A percentile compares a stretch with the other conserved stretches of the same genome.
Conservation (phyloP, 2,888 invertebrate genomes). For the Calliphora vomitoria region DNA sequence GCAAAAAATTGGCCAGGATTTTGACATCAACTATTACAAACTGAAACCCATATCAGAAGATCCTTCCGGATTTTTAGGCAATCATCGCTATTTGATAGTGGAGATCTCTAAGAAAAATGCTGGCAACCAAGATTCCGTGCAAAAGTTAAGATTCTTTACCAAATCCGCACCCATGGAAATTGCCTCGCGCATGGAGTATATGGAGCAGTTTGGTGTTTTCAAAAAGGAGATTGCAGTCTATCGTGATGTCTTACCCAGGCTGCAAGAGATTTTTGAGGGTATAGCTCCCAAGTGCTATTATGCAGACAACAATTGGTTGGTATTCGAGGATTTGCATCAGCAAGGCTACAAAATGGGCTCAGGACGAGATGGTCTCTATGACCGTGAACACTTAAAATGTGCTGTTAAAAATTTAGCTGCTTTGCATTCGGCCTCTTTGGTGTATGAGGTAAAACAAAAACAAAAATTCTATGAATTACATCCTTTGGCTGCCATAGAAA, state of each 20-base stretch:
- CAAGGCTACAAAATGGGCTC: slow-evolving; percentile 81
- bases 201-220: slow-evolving; percentile 85
- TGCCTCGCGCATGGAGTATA: slow-evolving; percentile 85
- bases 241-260: slow-evolving; percentile 83
- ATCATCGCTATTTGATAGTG: slow-evolving; percentile 80
- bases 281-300: slow-evolving; percentile 84
- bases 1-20: not conserved
- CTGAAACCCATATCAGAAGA: slow-evolving; percentile 78
- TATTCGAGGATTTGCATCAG: slow-evolving; percentile 84
- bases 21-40: slow-evolving; percentile 78
- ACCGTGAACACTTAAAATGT: slow-evolving; percentile 83
- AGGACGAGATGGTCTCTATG: slow-evolving; percentile 80
- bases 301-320: slow-evolving; percentile 82
- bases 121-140: slow-evolving; percentile 52
- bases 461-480: slow-evolving; percentile 78
- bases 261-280: slow-evolving; percentile 78
- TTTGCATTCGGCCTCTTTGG: slow-evolving; percentile 84
- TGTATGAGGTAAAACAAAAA: slow-evolving; percentile 81
- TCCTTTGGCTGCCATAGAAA: slow-evolving; percentile 81
- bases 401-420: slow-evolving; percentile 83
- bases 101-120: slow-evolving; percentile 74
- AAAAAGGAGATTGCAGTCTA: slow-evolving; percentile 85
- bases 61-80: slow-evolving; percentile 81
- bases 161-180: slow-evolving; percentile 87
- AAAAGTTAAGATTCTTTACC: slow-evolving; percentile 85